These are phyloP conservation scores for Suricata suricatta DNA, from an alignment of 2,113 vertebrate species.

Conservation along the genomic window DNA sequence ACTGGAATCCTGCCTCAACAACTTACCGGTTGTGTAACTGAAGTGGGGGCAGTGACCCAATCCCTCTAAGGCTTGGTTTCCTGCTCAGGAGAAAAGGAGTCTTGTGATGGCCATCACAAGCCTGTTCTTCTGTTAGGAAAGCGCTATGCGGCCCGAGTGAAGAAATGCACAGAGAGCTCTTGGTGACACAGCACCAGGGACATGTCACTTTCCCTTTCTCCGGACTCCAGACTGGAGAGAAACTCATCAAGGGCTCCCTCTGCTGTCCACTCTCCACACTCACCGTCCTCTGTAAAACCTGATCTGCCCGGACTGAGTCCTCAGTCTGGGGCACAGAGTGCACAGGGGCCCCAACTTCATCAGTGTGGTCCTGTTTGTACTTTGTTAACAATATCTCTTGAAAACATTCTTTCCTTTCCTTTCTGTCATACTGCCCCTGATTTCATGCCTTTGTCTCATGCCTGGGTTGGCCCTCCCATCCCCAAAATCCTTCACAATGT, in stretches of 20 bases:
- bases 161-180: background rate
- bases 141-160: accelerated
- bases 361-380: background rate
- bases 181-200: background rate
- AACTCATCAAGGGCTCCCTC: slow-evolving; percentile 50
- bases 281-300: background rate
- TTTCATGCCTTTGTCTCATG: background rate
- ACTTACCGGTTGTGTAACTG: background rate
- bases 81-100: background rate
- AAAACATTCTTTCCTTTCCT: background rate
- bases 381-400: background rate
- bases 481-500: background rate
- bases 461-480: background rate
- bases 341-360: background rate
- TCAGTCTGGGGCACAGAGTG: background rate
- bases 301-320: accelerated
- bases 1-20: background rate
- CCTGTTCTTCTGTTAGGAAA: background rate
- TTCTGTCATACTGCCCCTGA: background rate
- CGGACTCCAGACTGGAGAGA: background rate
- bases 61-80: no score
- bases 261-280: background rate
- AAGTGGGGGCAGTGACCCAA: background rate
- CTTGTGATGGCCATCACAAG: background rate
- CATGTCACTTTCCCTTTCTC: background rate